Conservation (phyloP, 2,113 vertebrate genomes). For the Mungos mungo region DNA sequence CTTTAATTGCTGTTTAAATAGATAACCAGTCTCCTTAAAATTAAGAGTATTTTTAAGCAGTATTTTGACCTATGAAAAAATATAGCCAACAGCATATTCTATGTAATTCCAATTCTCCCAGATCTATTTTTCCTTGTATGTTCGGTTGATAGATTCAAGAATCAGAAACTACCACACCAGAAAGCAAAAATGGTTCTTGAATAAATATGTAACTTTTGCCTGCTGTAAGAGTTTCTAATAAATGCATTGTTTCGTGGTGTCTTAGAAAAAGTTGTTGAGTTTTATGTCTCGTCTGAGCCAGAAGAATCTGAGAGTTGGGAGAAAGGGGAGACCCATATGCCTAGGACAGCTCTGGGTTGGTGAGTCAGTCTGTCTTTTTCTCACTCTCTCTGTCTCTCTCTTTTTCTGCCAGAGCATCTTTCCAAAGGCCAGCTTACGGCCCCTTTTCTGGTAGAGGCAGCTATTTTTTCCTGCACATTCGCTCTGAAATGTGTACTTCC, state of each 20-base stretch:
- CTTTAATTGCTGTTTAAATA: not conserved
- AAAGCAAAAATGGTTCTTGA: not conserved
- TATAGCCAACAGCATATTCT: not conserved
- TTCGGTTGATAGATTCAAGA: not conserved
- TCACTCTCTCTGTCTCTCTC: not conserved
- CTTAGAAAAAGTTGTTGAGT: not conserved
- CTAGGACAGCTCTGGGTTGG: not conserved
- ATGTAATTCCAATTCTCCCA: not conserved
- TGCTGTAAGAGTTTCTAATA: not conserved
- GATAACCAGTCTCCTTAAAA: not conserved
- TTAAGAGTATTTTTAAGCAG: not conserved
- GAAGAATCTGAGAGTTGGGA: not conserved
- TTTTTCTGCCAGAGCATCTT: not conserved
- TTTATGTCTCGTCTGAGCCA: not conserved
- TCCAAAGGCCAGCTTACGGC: not conserved
- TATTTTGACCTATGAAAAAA: not conserved
- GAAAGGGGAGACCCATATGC: not conserved
- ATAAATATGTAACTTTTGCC: not conserved
- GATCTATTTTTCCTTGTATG: not conserved
- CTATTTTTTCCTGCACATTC: not conserved
- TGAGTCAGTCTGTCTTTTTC: accelerated
- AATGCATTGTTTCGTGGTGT: not conserved
- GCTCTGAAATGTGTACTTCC: not conserved
- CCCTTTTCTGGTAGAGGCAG: not conserved
- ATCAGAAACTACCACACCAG: not conserved